Base-by-base conservation (phyloP, 2,888 invertebrate genomes). In the Platypus cylindrus region DNA sequence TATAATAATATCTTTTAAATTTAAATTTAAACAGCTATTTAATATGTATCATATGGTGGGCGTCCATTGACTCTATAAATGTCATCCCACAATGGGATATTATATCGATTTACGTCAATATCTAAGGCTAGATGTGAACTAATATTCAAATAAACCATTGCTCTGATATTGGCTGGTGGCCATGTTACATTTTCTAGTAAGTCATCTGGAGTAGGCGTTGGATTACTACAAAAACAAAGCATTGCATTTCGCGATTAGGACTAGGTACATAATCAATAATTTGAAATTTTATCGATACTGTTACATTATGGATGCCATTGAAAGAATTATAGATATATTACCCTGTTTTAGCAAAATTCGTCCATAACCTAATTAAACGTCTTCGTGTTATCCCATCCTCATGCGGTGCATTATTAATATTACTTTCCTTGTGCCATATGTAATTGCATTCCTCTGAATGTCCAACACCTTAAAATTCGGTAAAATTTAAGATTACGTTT, bases 11-110 rank as follows among this genome's bases (percentile, higher is more conserved):
- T n/a, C n/a, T n/a, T n/a, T n/a, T n/a, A n/a, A n/a, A n/a, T n/a
- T n/a, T n/a, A n/a, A n/a, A n/a, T n/a, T n/a, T n/a, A n/a, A n/a
- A n/a, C n/a, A n/a, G n/a, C n/a, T n/a, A n/a, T n/a, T n/a, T n/a
- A 49, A 34, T 48, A 49, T 5, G 49, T 49, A 29, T 42, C 41
- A 32, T 38, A 47, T 11, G 48, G 49, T 11, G 45, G 47, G n/a
- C 18, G 22, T 17, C 45, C 48, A 36, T 46, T 38, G 9, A 12
- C 29, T 2, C 24, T 18, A 36, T 44, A 48, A 22, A 48, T 42
- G n/a, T 40, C 25, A 22, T 43, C 37, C 48, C 49, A 49, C 26
- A 49, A 49, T 7, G 37, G 8, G 28, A 49, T 43, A 28, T 33
- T 43, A 23, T 43, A 39, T 16, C 30, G 22, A 12, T 41, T 36